These are phyloP conservation scores for Solenodon paradoxus DNA, from an alignment of 2,113 vertebrate genomes.

Conservation along the genomic window DNA sequence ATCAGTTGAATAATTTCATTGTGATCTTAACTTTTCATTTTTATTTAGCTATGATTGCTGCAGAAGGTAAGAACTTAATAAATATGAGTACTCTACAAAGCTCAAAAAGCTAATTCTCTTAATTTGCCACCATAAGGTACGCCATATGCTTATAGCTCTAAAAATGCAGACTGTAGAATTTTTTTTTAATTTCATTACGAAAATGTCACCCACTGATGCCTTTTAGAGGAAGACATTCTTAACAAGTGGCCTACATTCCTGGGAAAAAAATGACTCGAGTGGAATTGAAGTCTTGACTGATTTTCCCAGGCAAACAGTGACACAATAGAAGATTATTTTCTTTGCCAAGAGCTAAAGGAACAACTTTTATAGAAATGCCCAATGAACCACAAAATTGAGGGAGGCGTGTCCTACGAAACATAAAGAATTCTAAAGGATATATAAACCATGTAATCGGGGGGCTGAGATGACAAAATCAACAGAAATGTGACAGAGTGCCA, in stretches of 20 bases:
- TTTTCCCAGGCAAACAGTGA: not conserved
- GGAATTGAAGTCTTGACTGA: not conserved
- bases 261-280: not conserved
- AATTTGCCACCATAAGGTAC: not conserved
- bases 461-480: not conserved
- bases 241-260: not conserved
- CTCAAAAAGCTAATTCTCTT: not conserved
- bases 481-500: not conserved
- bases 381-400: not conserved
- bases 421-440: too few species aligned
- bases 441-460: not conserved
- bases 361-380: not conserved
- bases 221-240: not conserved
- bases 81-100: not conserved
- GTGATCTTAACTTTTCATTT: not conserved
- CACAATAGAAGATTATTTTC: not conserved
- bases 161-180: not conserved
- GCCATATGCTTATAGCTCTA: not conserved
- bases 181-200: not conserved
- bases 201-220: not conserved
- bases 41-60: too few species aligned
- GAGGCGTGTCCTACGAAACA: not conserved
- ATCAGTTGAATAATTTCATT: not conserved
- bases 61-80: not conserved
- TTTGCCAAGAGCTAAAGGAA: not conserved